Evolutionary conservation across 2,113 vertebrate species (phyloP).

Genomic region (Bubo bubo): DNA sequence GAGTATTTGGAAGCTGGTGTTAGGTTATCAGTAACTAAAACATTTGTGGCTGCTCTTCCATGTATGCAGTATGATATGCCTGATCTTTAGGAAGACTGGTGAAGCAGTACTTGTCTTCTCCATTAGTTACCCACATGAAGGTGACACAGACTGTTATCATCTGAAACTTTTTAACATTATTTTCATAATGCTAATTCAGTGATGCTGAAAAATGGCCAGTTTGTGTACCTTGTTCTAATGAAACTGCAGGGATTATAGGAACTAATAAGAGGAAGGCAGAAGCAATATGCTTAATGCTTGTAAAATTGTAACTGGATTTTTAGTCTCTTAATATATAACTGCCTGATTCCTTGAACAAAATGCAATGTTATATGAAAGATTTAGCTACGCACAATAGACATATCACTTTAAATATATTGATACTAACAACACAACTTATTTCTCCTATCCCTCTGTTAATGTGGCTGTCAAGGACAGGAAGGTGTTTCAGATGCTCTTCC

Average conservation of each 20-base stretch:
- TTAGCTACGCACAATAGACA: not conserved
- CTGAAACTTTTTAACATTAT: not conserved
- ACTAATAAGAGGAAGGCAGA: not conserved
- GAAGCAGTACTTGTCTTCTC: not conserved
- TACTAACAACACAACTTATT: not conserved
- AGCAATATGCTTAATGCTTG: not conserved
- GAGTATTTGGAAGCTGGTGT: not conserved
- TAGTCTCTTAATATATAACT: not conserved
- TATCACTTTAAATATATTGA: not conserved
- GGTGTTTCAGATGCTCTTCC: not conserved
- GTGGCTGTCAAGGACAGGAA: not conserved
- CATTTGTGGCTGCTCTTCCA: not conserved
- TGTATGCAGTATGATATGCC: not conserved
- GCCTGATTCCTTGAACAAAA: not conserved
- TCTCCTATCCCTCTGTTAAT: not conserved
- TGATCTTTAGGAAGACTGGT: not conserved
- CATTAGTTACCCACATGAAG: not conserved
- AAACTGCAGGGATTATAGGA: not conserved
- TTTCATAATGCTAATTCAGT: not conserved
- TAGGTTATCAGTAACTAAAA: not conserved
- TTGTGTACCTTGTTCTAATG: not conserved
- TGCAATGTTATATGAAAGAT: not conserved
- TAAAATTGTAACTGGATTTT: slow-evolving; percentile 5
- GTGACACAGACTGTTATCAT: not conserved
- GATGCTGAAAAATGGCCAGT: not conserved